phyloP scores from a whole-genome alignment of 2,888 invertebrate genomes.

The Neoaliturus tenellus region DNA sequence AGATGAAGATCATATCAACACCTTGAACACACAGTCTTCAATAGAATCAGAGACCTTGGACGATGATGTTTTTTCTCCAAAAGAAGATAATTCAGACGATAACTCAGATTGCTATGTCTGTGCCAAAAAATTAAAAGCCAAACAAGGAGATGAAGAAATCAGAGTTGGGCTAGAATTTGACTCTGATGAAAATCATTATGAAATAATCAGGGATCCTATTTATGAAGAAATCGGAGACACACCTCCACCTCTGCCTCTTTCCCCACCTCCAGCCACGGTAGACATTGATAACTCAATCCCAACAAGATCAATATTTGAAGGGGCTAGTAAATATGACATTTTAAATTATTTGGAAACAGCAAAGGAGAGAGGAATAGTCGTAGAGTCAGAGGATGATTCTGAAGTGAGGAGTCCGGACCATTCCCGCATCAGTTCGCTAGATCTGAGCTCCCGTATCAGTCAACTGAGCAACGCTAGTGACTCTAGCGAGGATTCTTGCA shows the following conservation, averaged over 20 bases:
- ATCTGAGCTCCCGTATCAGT: constrained; percentile 82
- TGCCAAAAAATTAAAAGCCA: constrained; percentile 51
- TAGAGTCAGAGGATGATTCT: constrained; percentile 74
- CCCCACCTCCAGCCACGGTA: constrained; percentile 83
- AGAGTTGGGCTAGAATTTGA: constrained; percentile 60
- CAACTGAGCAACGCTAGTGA: constrained; percentile 89
- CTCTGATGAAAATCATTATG: constrained; percentile 83
- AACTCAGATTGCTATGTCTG: constrained; percentile 55
- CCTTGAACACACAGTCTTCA: constrained; percentile 39
- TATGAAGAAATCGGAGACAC: constrained; percentile 76
- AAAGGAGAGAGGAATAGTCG: constrained; percentile 78
- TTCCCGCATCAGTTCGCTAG: constrained; percentile 73
- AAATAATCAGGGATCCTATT: constrained; percentile 85
- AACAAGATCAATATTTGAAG: constrained; percentile 74
- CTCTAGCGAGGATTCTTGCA: constrained; percentile 89
- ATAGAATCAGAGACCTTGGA: constrained; percentile 36
- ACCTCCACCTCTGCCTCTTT: constrained; percentile 86
- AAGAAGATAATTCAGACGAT: constrained; percentile 50
- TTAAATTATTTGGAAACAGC: constrained; percentile 93
- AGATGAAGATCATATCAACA: neutral
- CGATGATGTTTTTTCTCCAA: constrained; percentile 50
- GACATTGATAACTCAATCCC: constrained; percentile 81
- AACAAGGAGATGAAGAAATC: constrained; percentile 64
- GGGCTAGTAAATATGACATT: constrained; percentile 92
- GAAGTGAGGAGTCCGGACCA: constrained; percentile 73